Evolutionary conservation across 2,113 vertebrate species (phyloP).

Genomic region (Gopherus evgoodei): DNA sequence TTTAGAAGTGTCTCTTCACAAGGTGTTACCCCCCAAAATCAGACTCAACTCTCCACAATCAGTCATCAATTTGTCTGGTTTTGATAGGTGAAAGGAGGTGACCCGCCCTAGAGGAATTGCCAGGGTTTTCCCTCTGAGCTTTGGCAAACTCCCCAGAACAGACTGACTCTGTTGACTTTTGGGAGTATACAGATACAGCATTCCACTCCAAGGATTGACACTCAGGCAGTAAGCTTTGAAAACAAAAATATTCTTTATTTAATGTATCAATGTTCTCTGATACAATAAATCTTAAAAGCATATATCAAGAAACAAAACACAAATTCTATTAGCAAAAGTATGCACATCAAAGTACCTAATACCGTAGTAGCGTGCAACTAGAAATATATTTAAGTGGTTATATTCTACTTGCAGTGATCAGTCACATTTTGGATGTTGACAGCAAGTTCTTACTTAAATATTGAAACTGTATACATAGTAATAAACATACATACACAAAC

Average conservation of each 20-base stretch:
- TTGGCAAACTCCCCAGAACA: not conserved
- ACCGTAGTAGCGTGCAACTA: not conserved
- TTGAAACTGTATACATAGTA: not conserved
- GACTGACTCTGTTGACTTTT: not conserved
- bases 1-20: not conserved
- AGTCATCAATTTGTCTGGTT: too few species aligned
- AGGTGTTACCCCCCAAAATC: too few species aligned
- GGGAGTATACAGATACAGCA: not conserved
- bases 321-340: not conserved
- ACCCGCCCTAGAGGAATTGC: too few species aligned
- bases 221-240: not conserved
- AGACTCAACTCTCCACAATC: too few species aligned
- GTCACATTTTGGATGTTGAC: not conserved
- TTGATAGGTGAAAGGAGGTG: too few species aligned
- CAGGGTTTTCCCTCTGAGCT: not conserved
- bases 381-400: not conserved
- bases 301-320: not conserved
- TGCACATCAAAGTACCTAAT: not conserved
- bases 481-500: not conserved
- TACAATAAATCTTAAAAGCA: not conserved
- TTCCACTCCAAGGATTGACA: not conserved
- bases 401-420: not conserved
- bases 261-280: not conserved
- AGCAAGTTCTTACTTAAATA: not conserved
- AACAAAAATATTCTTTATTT: not conserved